These are phyloP conservation scores for Poicephalus meyeri DNA, from an alignment of 2,113 vertebrate species.

Conservation along the genomic window DNA sequence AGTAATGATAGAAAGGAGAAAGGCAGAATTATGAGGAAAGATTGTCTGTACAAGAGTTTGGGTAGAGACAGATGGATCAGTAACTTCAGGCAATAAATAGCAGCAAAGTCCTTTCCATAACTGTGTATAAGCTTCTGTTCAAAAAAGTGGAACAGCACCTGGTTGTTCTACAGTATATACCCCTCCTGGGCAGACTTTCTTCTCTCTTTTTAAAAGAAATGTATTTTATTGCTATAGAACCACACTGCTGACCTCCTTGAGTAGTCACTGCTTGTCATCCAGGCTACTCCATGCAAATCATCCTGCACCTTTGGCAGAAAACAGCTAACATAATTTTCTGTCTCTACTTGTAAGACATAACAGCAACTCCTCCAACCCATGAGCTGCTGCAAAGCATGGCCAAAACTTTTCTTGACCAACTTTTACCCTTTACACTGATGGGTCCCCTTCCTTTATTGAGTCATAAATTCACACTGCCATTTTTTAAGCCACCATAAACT, in stretches of 20 bases:
- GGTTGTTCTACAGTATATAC: background rate
- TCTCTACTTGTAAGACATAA: background rate
- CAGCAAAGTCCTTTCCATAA: slow-evolving; percentile 12
- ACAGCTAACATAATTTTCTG: background rate
- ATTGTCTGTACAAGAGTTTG: background rate
- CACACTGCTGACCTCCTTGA: background rate
- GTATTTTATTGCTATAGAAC: background rate
- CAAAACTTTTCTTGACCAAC: background rate
- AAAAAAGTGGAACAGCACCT: background rate
- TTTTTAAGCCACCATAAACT: background rate
- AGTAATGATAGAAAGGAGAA: background rate
- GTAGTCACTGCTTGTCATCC: background rate
- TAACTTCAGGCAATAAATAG: slow-evolving; percentile 48
- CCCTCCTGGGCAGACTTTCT: background rate
- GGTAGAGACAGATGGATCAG: slow-evolving; percentile 30
- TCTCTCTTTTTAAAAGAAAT: background rate
- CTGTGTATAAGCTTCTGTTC: background rate
- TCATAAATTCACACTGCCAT: background rate
- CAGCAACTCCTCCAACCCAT: background rate
- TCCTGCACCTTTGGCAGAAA: background rate
- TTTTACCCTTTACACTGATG: background rate
- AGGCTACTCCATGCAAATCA: background rate
- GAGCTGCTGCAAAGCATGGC: background rate
- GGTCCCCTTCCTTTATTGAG: background rate
- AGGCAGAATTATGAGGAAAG: background rate